Evolutionary conservation across 2,113 vertebrate species (phyloP).

Genomic region (Nibea coibor): DNA sequence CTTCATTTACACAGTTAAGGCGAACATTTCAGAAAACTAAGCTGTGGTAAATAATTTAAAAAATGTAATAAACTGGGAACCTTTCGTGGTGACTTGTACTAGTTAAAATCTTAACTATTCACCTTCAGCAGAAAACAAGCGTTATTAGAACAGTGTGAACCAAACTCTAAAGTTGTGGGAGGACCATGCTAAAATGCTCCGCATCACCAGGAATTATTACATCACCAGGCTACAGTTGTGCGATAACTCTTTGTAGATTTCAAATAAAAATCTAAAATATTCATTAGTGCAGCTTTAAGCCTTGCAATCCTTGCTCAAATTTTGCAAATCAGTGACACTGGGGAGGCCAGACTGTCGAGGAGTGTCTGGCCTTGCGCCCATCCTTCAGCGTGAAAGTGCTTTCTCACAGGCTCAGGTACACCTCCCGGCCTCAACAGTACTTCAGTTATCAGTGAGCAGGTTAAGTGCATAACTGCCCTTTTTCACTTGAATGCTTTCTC

Average conservation of each 20-base stretch:
- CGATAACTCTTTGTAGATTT: not conserved
- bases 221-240: not conserved
- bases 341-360: not conserved
- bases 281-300: conserved; percentile 9
- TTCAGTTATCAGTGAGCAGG: conserved; percentile 46
- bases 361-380: conserved; percentile 3
- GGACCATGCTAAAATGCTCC: not conserved
- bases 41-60: too few species aligned
- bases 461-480: conserved; percentile 43
- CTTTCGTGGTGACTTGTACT: too few species aligned
- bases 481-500: conserved; percentile 42
- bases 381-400: conserved; percentile 3
- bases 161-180: not conserved
- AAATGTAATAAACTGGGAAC: too few species aligned
- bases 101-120: too few species aligned
- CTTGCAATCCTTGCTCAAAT: not conserved
- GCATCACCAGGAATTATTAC: not conserved
- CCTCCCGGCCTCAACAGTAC: conserved; percentile 12
- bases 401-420: conserved; percentile 19
- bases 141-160: not conserved
- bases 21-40: too few species aligned
- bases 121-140: not conserved
- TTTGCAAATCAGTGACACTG: not conserved
- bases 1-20: too few species aligned
- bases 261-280: not conserved